Evolutionary conservation across 2,888 invertebrate species (phyloP).

Genomic region (Octonoba sinensis): DNA sequence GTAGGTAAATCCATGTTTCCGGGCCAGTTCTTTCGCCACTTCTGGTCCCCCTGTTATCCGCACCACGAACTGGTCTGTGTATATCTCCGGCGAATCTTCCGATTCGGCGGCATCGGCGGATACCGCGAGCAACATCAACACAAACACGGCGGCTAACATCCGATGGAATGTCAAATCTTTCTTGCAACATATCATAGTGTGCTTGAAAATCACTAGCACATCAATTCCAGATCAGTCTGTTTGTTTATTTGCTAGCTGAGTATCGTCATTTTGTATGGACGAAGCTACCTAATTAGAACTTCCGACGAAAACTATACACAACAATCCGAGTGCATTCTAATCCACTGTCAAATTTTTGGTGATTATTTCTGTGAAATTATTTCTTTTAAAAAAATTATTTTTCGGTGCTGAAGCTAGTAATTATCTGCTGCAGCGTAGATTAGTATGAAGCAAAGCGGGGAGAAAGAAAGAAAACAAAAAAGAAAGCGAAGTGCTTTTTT

Average conservation of each 20-base stretch:
- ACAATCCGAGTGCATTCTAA: too few species aligned
- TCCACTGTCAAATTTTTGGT: too few species aligned
- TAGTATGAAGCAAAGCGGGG: slow-evolving; percentile 10
- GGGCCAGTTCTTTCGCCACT: slow-evolving; percentile 82
- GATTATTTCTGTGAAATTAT: too few species aligned
- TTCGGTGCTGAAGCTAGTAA: neutral
- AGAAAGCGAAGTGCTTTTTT: neutral
- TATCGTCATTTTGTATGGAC: too few species aligned
- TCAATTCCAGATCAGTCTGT: too few species aligned
- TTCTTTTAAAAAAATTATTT: too few species aligned
- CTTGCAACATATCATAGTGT: slow-evolving; percentile 49
- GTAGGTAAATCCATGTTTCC: slow-evolving; percentile 86
- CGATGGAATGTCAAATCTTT: slow-evolving; percentile 16
- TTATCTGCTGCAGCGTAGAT: slow-evolving; percentile 14
- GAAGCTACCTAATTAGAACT: too few species aligned
- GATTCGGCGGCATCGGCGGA: neutral
- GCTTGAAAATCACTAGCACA: neutral
- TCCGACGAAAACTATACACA: too few species aligned
- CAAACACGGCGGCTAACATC: neutral
- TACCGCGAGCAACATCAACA: neutral
- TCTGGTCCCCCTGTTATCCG: slow-evolving; percentile 80
- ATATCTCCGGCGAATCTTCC: slow-evolving; percentile 69
- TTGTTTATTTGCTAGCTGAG: slow-evolving; percentile 20
- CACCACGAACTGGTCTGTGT: slow-evolving; percentile 88
- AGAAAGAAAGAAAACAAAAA: slow-evolving; percentile 1